Base-by-base conservation (phyloP, 2,888 invertebrate genomes). In the Ornithoptera priamus region DNA sequence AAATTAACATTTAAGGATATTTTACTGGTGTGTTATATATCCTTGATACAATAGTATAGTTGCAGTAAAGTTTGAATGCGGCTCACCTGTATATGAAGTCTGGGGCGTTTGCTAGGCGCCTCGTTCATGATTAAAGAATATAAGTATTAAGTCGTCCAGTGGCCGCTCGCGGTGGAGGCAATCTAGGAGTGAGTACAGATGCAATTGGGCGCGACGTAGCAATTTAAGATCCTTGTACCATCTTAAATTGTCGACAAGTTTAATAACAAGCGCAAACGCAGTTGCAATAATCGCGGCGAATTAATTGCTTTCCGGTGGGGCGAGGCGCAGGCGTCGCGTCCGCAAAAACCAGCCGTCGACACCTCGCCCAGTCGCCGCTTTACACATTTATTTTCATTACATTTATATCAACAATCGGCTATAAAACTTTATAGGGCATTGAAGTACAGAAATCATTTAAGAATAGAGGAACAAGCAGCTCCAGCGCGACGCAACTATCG, bases 181-280 rank as follows among this genome's bases (percentile, higher is more conserved):
- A 89, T 87, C 86, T 85, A 83, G 84, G 80, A 83, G 82, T 81
- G 84, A 80, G 82, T 80, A 78, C 82, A 86, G 83, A 80, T 72
- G 83, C 86, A 89, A 87, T 90, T 85, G 85, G 81, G 81, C 87
- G 85, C 81, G 83, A 87, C 88, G 83, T 78, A 75, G 83, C 90
- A 89, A 90, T 90, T 89, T 89, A 81, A 88, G 85, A 85, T 79
- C 81, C 88, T 81, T 90, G 90, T 90, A 87, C 82, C 87, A 85
- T 87, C 88, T 90, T 87, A 88, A 90, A 88, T 90, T 90, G 91
- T 89, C 89, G 86, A 88, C 90, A 90, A 87, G 85, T 89, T 89
- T 89, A 88, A 90, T 89, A 90, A 90, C 88, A 89, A 88, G 87
- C 88, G 79, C 85, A 82, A 83, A 86, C 77, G 83, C 85, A 88